A percentile compares a stretch with the other conserved stretches of the same genome.
These are phyloP conservation scores for Drosophila repleta DNA, from an alignment of 1,140 invertebrate species.

Conservation along the genomic window DNA sequence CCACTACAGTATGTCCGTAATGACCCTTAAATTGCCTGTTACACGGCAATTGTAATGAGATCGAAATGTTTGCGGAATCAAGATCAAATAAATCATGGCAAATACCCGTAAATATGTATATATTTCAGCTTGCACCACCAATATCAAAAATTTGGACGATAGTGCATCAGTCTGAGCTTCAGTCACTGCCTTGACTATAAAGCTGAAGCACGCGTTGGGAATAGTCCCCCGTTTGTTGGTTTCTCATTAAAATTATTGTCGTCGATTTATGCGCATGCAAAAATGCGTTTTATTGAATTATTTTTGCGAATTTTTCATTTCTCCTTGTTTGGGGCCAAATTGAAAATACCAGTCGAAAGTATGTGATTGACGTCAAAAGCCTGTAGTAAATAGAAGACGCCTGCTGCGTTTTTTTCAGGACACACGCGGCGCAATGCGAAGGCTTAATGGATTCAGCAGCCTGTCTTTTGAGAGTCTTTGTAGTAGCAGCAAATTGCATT, in stretches of 20 bases:
- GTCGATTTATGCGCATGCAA: slow-evolving; percentile 19
- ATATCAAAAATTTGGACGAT: not conserved
- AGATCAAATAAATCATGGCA: slow-evolving; percentile 63
- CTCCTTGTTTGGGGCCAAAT: slow-evolving; percentile 12
- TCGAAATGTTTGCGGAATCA: slow-evolving; percentile 66
- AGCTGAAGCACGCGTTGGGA: slow-evolving; percentile 25
- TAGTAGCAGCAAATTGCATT: not conserved
- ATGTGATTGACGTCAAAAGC: slow-evolving; percentile 50
- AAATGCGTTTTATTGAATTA: slow-evolving; percentile 54
- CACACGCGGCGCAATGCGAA: not conserved
- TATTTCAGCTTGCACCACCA: too few species aligned
- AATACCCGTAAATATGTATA: slow-evolving; percentile 15
- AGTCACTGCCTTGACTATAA: slow-evolving; percentile 6
- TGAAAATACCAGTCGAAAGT: slow-evolving; percentile 40
- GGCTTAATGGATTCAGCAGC: slow-evolving; percentile 2
- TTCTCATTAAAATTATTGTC: slow-evolving; percentile 44
- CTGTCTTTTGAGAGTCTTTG: not conserved
- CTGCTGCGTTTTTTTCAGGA: not conserved
- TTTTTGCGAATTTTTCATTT: slow-evolving; percentile 30
- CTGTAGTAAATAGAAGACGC: not conserved
- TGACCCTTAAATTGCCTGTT: slow-evolving; percentile 59
- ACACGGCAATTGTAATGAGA: slow-evolving; percentile 70
- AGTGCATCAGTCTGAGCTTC: slow-evolving; percentile 50
- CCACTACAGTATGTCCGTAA: slow-evolving; percentile 13
- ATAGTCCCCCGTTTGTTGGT: slow-evolving; percentile 21